Conservation (phyloP, 2,113 vertebrate species). For the Nyctibius bracteatus region DNA sequence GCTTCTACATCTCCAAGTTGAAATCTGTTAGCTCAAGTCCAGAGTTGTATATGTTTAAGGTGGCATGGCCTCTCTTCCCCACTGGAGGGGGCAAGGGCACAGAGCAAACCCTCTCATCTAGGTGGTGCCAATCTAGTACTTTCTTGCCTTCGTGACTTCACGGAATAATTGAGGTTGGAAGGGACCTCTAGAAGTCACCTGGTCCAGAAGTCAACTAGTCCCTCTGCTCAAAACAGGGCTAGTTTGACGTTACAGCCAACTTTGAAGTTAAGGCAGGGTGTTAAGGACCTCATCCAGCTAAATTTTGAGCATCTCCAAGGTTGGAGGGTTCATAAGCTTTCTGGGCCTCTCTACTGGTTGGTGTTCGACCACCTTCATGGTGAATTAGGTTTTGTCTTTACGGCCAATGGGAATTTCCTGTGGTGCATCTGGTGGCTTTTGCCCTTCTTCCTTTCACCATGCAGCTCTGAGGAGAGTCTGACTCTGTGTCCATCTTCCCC, state of each 20-base stretch:
- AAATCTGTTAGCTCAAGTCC: background rate
- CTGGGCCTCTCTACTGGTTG: background rate
- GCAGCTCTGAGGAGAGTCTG: background rate
- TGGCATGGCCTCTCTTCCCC: background rate
- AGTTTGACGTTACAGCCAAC: background rate
- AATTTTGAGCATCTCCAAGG: background rate
- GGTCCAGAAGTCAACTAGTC: no score
- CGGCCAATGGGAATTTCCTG: background rate
- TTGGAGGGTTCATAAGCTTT: accelerated
- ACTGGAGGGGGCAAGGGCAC: background rate
- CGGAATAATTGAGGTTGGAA: background rate
- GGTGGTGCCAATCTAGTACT: background rate
- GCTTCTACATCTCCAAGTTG: background rate
- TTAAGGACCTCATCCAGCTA: background rate
- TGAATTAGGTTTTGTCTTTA: background rate
- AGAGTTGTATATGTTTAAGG: background rate
- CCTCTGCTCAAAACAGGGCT: background rate
- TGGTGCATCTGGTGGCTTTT: background rate
- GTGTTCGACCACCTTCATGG: background rate
- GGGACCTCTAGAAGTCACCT: background rate
- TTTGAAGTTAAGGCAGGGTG: background rate
- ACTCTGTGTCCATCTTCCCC: background rate
- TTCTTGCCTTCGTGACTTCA: background rate
- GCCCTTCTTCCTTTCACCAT: background rate
- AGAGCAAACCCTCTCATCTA: background rate